These are phyloP conservation scores for Grammomys surdaster DNA, from an alignment of 2,113 vertebrate genomes.

Conservation along the genomic window DNA sequence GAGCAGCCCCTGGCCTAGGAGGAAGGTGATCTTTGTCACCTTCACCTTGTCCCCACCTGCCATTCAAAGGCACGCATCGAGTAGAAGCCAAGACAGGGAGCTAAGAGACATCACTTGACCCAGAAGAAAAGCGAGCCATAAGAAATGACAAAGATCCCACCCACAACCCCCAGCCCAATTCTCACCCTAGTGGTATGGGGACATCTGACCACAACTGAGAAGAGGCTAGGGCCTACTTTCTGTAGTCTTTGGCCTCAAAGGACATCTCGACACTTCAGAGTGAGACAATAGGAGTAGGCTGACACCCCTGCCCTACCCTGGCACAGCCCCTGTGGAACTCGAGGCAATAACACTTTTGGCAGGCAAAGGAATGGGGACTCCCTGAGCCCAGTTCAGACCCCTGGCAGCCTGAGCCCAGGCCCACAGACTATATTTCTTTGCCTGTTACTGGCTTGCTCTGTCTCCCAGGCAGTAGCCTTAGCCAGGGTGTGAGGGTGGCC, in stretches of 20 bases:
- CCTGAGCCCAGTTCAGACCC: background rate
- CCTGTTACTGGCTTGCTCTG: background rate
- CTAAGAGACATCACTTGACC: background rate
- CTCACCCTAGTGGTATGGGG: background rate
- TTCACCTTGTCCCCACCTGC: background rate
- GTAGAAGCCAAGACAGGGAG: background rate
- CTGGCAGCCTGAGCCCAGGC: background rate
- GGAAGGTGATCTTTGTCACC: background rate
- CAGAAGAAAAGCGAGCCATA: too few relatives aligned
- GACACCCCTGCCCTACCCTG: background rate
- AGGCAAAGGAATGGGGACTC: background rate
- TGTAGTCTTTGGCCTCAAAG: background rate
- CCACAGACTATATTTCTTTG: background rate
- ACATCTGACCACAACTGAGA: background rate
- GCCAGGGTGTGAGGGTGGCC: background rate
- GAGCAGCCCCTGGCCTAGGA: background rate
- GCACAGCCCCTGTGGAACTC: background rate
- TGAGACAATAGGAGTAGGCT: background rate
- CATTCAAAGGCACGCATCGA: background rate
- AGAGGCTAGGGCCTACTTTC: background rate
- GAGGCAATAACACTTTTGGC: background rate
- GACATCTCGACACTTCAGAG: background rate
- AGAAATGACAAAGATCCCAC: background rate
- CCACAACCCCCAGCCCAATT: rapidly evolving
- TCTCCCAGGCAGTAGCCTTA: background rate